Evolutionary conservation across 2,113 vertebrate genomes (phyloP), one percentile per base, ranked within the genome.

Genomic region (Tragelaphus imberbis): DNA sequence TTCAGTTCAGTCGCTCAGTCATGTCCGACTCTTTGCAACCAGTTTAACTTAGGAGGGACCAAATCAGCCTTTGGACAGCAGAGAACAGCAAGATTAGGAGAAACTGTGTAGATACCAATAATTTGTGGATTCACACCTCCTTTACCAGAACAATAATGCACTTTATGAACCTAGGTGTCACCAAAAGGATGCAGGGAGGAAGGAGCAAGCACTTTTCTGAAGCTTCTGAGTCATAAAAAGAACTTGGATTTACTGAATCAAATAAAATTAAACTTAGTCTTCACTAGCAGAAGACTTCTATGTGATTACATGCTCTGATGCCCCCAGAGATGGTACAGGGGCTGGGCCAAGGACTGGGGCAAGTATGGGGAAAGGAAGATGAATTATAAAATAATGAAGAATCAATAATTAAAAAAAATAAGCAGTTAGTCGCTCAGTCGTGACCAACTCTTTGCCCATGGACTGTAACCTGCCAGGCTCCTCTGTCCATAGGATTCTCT

Each of bases 271-370:
- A 94, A 53, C 5, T 16, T 49, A 7, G 21, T 49, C 23, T 90
- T 36, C 77, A 81, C n/a, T 27, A 63, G n/a, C 10, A 90, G 5
- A 49, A 63, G 40, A 25, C 51, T 14, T 59, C 9, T 82, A 51
- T 56, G 53, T 40, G 16, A 44, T 55, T 36, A 23, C 28, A 40
- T 28, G n/a, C 33, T 10, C n/a, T 58, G 55, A 12, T 15, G 58
- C 6, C 30, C 53, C 15, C 9, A 40, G 55, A 58, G 71, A 63
- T 23, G 28, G 3, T 12, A 17, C 2, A 33, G n/a, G 80, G 19
- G 2, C 33, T 47, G 40, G 6, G 11, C 10, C 1, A 81, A 81
- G 21, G 5, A 0, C 10, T 47, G 47, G 40, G 2, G 2, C 11
- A 40, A 91, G 75, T 36, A 51, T 21, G 28, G 85, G 3, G 23